Evolutionary conservation across 2,113 vertebrate species (phyloP).

Genomic region (Ceyx melanurus): DNA sequence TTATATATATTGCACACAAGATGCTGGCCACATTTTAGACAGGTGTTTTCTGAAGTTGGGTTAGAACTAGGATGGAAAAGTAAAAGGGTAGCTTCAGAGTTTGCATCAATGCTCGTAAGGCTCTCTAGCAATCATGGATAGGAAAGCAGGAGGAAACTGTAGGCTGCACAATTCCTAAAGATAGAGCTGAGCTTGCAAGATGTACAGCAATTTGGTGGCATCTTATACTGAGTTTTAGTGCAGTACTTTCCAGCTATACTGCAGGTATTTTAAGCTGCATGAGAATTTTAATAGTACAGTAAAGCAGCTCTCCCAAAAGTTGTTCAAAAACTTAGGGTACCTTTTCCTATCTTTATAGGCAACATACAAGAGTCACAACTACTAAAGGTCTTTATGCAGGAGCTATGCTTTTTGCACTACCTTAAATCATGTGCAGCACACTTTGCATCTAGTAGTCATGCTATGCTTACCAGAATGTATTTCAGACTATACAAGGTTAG

Average conservation of each 20-base stretch:
- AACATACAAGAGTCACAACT: background rate
- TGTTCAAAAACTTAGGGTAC: background rate
- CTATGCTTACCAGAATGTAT: background rate
- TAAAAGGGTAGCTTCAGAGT: background rate
- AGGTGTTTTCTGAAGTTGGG: background rate
- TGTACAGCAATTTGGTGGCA: rapidly evolving
- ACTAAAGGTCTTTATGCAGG: background rate
- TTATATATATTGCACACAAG: background rate
- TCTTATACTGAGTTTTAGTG: background rate
- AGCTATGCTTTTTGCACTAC: background rate
- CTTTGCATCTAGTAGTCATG: background rate
- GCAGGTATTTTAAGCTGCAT: background rate
- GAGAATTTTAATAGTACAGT: background rate
- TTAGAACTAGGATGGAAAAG: background rate
- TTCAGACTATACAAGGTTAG: background rate
- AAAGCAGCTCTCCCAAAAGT: background rate
- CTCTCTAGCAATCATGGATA: background rate
- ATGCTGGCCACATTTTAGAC: background rate
- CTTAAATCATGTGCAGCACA: background rate
- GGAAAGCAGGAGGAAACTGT: background rate
- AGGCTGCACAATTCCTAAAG: background rate
- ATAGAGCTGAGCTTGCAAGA: background rate
- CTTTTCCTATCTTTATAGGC: background rate
- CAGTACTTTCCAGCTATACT: background rate
- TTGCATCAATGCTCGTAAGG: background rate